Evolutionary conservation across 2,113 vertebrate genomes (phyloP).

Genomic region (Vireo altiloquus): DNA sequence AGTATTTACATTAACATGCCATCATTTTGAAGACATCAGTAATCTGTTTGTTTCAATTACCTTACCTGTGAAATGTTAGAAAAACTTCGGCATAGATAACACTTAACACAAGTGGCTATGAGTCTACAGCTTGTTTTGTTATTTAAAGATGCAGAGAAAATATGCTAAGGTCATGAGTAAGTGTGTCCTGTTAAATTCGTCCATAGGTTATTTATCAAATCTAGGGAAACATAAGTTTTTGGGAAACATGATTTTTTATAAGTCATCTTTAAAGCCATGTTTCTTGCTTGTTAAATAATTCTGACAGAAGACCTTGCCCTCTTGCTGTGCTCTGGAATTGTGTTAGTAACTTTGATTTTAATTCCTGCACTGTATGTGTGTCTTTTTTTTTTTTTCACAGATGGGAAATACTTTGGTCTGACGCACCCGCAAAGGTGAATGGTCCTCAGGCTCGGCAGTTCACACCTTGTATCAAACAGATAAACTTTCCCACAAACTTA

Average conservation of each 20-base stretch:
- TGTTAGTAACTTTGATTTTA: background rate
- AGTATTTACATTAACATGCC: background rate
- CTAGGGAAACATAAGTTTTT: background rate
- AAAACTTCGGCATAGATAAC: background rate
- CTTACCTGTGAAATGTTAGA: background rate
- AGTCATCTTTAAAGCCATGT: background rate
- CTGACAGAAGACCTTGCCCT: background rate
- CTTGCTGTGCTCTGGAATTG: background rate
- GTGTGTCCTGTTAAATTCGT: background rate
- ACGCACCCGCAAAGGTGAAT: conserved; percentile 84
- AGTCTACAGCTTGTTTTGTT: background rate
- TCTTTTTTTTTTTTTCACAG: conserved; percentile 66
- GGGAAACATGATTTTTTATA: too few species aligned
- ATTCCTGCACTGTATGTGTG: background rate
- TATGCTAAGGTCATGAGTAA: background rate
- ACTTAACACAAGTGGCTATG: background rate
- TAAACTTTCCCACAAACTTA: conserved; percentile 92
- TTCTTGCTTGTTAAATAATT: background rate
- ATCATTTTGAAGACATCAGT: background rate
- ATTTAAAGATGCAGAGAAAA: background rate
- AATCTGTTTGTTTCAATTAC: background rate
- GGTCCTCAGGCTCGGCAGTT: conserved; percentile 92
- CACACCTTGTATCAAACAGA: conserved; percentile 91
- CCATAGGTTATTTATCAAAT: background rate
- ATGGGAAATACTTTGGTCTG: conserved; percentile 97